These are phyloP conservation scores for Heliocidaris tuberculata DNA, from an alignment of 35 echinoderm and acorn worm species.

Conservation along the genomic window DNA sequence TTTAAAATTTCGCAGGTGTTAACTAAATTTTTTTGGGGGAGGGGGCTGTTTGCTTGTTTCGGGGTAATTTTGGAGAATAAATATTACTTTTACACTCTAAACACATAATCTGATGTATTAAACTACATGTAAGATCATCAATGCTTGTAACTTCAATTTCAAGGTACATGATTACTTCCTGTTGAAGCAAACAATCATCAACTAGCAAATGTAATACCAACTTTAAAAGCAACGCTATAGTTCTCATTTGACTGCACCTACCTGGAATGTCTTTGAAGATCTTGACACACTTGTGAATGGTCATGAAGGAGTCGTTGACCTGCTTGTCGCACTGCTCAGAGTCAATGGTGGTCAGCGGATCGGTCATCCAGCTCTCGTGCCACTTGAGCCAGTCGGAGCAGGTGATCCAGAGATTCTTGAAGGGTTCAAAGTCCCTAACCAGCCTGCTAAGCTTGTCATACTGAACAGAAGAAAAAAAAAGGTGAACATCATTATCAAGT, in stretches of 20 bases:
- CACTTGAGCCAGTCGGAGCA: slow-evolving; percentile 97
- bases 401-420: slow-evolving; percentile 99
- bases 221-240: too few relatives aligned
- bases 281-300: slow-evolving; percentile 98
- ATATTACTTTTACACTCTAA: too few relatives aligned
- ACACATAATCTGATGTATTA: too few relatives aligned
- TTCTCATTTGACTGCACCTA: slow-evolving; percentile 7
- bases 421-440: slow-evolving; percentile 95
- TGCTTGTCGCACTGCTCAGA: slow-evolving; percentile 98
- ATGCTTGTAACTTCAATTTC: too few relatives aligned
- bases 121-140: too few relatives aligned
- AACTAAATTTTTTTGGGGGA: too few relatives aligned
- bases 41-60: too few relatives aligned
- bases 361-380: slow-evolving; percentile 99
- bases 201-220: background rate
- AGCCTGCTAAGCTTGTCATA: slow-evolving; percentile 96
- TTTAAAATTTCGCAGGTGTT: too few relatives aligned
- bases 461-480: slow-evolving; percentile 31
- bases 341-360: slow-evolving; percentile 96
- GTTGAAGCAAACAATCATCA: background rate
- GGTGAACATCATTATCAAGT: background rate
- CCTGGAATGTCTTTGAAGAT: slow-evolving; percentile 98
- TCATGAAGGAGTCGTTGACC: slow-evolving; percentile 92
- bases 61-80: too few relatives aligned
- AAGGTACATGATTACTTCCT: background rate